A percentile compares a stretch with the other conserved stretches of the same genome.
Conservation (phyloP, 2,113 vertebrate species). For the Podarcis raffonei region DNA sequence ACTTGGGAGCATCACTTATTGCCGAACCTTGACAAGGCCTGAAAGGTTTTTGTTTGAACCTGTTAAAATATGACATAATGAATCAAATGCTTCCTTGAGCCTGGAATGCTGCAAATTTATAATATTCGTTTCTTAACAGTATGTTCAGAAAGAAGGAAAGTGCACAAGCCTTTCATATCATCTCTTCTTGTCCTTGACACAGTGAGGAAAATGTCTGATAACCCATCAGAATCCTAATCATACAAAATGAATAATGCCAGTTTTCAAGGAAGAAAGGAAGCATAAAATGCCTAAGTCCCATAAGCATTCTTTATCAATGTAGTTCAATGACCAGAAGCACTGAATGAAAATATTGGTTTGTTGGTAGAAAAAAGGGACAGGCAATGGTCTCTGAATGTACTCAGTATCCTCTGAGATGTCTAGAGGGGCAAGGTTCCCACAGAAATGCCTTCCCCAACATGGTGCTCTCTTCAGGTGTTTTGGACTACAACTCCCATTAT, state of each 20-base stretch:
- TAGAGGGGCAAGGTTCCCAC: background rate
- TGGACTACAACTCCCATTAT: too few relatives aligned
- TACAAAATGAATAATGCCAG: conserved; percentile 33
- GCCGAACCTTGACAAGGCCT: background rate
- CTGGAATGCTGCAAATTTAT: conserved; percentile 43
- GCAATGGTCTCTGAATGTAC: background rate
- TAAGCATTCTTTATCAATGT: background rate
- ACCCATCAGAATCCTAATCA: background rate
- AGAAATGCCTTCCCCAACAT: background rate
- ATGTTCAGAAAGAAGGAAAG: conserved; percentile 46
- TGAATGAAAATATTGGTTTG: background rate
- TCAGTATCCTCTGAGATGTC: background rate
- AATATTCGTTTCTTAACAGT: background rate
- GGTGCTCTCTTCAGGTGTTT: too few relatives aligned
- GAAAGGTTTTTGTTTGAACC: conserved; percentile 21
- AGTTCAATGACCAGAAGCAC: background rate
- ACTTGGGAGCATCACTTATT: background rate
- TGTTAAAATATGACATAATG: conserved; percentile 26
- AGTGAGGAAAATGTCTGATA: conserved; percentile 44
- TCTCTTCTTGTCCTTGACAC: background rate
- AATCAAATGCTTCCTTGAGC: conserved; percentile 34
- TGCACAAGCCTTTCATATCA: background rate
- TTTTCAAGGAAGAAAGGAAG: conserved; percentile 14
- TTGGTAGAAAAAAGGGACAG: background rate
- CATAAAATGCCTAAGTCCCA: background rate